These are phyloP conservation scores for Esox masquinongy DNA, from an alignment of 2,797 vertebrate genomes.

Conservation along the genomic window DNA sequence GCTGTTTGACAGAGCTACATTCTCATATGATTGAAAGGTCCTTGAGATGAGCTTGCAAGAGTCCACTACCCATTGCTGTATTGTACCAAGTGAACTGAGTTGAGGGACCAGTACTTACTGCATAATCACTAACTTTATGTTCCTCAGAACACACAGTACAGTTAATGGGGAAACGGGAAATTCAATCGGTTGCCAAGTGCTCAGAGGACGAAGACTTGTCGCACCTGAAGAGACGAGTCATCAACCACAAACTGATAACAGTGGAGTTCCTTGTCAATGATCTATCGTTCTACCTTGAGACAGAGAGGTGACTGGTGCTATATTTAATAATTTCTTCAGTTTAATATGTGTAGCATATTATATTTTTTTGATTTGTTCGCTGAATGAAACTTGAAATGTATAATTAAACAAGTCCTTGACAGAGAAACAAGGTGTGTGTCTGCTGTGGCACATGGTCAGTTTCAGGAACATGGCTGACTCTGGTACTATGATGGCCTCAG, in stretches of 20 bases:
- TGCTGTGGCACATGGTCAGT: constrained; percentile 39
- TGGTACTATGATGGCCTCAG: constrained; percentile 25
- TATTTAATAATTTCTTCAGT: not conserved
- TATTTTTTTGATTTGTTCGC: not conserved
- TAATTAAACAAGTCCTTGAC: not conserved
- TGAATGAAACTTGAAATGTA: not conserved
- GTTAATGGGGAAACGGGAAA: not conserved
- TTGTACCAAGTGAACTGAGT: not conserved
- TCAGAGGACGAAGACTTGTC: constrained; percentile 5
- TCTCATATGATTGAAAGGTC: too few species aligned
- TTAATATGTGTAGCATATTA: not conserved
- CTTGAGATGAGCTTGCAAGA: too few species aligned
- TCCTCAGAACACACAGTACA: not conserved
- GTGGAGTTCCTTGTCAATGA: constrained; percentile 68
- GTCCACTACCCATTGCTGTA: too few species aligned
- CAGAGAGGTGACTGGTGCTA: constrained; percentile 56
- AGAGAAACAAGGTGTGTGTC: not conserved
- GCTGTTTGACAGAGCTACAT: too few species aligned
- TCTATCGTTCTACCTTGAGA: constrained; percentile 72
- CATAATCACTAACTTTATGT: not conserved
- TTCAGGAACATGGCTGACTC: constrained; percentile 69
- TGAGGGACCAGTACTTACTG: not conserved
- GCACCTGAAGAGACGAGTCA: constrained; percentile 38
- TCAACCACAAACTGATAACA: constrained; percentile 48
- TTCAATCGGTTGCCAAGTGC: not conserved